These are phyloP conservation scores for Spea multiplicata DNA, from an alignment of 2,113 vertebrate species.

Conservation along the genomic window DNA sequence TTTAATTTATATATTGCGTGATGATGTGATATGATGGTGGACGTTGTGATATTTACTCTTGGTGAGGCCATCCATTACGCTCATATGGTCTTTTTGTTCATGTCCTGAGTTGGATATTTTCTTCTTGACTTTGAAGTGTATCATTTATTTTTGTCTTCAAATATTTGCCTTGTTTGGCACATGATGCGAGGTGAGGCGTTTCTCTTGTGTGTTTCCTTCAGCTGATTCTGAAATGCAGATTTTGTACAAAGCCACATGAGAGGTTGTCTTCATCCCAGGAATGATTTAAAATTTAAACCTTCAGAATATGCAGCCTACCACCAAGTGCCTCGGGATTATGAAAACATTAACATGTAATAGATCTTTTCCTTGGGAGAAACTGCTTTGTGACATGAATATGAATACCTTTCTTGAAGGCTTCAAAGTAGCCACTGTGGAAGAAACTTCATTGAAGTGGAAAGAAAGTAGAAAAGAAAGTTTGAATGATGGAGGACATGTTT, in stretches of 20 bases:
- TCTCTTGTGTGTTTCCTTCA: neutral
- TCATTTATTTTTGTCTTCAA: neutral
- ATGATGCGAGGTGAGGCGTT: neutral
- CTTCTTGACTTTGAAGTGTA: neutral
- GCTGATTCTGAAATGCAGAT: conserved; percentile 30
- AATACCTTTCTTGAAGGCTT: conserved; percentile 41
- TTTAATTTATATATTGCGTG: too few relatives aligned
- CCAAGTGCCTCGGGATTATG: conserved; percentile 39
- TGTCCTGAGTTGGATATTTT: neutral
- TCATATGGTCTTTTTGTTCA: neutral
- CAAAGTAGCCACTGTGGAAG: conserved; percentile 41
- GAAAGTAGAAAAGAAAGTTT: conserved; percentile 43
- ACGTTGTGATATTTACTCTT: neutral
- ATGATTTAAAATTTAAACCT: conserved; percentile 44
- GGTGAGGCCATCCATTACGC: neutral
- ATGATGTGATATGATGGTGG: neutral
- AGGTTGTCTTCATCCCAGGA: conserved; percentile 28
- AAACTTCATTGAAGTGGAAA: conserved; percentile 42
- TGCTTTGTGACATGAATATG: conserved; percentile 42
- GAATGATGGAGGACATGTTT: conserved; percentile 44
- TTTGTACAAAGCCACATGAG: conserved; percentile 24
- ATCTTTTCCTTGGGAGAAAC: conserved; percentile 36
- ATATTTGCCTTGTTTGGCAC: neutral
- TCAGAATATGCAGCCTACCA: conserved; percentile 30
- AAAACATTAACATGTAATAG: conserved; percentile 46